phyloP scores from a whole-genome alignment of 1,140 invertebrate genomes.

The Leptinotarsa defecta region DNA sequence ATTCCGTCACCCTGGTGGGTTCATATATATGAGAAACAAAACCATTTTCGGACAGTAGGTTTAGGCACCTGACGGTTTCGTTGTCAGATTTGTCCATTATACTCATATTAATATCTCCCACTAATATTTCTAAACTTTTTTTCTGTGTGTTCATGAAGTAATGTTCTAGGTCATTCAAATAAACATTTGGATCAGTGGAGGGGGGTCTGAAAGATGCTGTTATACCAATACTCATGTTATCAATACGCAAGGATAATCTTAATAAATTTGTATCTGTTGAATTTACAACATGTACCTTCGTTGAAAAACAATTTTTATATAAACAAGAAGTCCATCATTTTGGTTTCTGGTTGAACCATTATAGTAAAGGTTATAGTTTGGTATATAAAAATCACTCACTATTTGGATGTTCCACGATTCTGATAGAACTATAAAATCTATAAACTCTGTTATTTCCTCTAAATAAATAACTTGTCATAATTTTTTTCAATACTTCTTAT shows the following conservation, averaged over 20 bases:
- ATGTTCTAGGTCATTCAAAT: not conserved
- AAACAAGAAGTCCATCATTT: not conserved
- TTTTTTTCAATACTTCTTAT: not conserved
- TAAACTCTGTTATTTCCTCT: not conserved
- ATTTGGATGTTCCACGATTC: not conserved
- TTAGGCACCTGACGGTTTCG: too few relatives aligned
- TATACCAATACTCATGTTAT: not conserved
- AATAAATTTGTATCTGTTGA: conserved; percentile 1
- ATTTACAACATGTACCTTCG: not conserved
- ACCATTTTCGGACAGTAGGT: too few relatives aligned
- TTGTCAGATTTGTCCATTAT: too few relatives aligned
- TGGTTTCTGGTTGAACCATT: not conserved
- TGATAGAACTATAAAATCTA: not conserved
- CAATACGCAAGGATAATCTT: conserved; percentile 11
- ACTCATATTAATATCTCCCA: not conserved
- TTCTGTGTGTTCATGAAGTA: not conserved
- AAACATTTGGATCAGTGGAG: not conserved
- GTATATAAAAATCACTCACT: not conserved
- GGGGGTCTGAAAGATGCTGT: not conserved
- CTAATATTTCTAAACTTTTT: conserved; percentile 6
- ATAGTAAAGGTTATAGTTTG: not conserved
- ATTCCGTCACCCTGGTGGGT: too few relatives aligned
- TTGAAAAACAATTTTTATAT: not conserved
- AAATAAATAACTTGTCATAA: not conserved
- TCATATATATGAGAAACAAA: too few relatives aligned